Evolutionary conservation across 2,888 invertebrate species (phyloP), one percentile per base, ranked within the genome.

Genomic region (Panzeria rudis): DNA sequence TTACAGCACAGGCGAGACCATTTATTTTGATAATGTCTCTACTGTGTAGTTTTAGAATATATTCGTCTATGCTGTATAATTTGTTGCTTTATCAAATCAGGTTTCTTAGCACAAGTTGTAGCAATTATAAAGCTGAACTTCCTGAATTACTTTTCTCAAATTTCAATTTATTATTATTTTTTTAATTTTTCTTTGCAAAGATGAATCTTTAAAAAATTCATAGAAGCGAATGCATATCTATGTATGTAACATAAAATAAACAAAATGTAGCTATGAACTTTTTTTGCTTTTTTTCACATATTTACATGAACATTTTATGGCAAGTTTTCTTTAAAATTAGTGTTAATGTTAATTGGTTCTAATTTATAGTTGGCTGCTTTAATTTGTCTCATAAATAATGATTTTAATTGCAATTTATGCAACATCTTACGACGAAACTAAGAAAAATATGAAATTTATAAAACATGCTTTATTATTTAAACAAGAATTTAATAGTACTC

Each of bases 381-480:
- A 72, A 73, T 80, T 80, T 50, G 72, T 66, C 56, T 47, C 17
- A 59, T 73, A 66, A 62, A 44, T 41, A 61, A 32, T 15, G 8
- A 13, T 32, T 50, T 25, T 64, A 80, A 56, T 72, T 64, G 35
- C 23, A 23, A 23, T 72, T 23, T 35, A 47, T 79, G 32, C 52
- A 64, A 44, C 44, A 35, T 64, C 44, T 77, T 35, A 17, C 50
- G 20, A 32, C 20, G 23, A 23, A 20, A 61, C 0, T 13, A 41
- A 54, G 61, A 23, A 3, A 41, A n/a, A 29, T 11, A 2, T 20
- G 20, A 35, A 29, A 23, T 25, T 0, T 29, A 9, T n/a, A n/a
- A 32, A 13, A 11, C 17, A 35, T 41, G 17, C 20, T 20, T 61
- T 35, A 23, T 47, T 47, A 23, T 29, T 44, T 47, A 47, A 64